Evolutionary conservation across 2,113 vertebrate genomes (phyloP).

Genomic region (Rhea pennata): DNA sequence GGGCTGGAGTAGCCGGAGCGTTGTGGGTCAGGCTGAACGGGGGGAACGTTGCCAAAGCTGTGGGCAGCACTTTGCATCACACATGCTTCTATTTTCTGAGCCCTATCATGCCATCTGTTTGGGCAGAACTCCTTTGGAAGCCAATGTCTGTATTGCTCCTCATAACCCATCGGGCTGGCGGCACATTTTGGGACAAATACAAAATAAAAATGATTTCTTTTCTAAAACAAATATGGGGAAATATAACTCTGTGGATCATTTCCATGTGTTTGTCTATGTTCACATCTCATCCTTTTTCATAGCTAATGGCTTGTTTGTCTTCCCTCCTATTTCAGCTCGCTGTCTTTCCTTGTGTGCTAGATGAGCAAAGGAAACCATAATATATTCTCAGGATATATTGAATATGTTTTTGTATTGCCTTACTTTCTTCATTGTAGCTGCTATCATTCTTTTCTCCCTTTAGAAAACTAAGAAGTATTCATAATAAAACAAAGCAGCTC

Average conservation of each 20-base stretch:
- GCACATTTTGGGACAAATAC: constrained; percentile 43
- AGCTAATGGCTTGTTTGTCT: constrained; percentile 18
- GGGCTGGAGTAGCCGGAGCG: background rate
- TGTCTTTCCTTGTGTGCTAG: background rate
- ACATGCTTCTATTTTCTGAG: constrained; percentile 19
- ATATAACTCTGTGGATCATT: constrained; percentile 20
- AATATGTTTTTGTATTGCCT: background rate
- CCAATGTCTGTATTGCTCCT: background rate
- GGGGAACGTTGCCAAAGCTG: constrained; percentile 38
- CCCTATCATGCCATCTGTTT: constrained; percentile 31
- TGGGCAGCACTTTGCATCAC: constrained; percentile 38
- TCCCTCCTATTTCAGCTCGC: background rate
- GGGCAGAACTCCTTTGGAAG: constrained; percentile 1
- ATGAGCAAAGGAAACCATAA: constrained; percentile 17
- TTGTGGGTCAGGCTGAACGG: constrained; percentile 59
- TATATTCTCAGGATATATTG: background rate
- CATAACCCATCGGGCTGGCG: background rate
- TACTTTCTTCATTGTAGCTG: constrained; percentile 17
- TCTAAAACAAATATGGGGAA: constrained; percentile 13
- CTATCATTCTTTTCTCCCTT: constrained; percentile 31
- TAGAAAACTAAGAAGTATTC: constrained; percentile 9
- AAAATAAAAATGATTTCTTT: background rate
- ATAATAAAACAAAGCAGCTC: constrained; percentile 14
- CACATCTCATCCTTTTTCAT: background rate
- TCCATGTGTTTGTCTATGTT: constrained; percentile 36